Evolutionary conservation across 1,140 invertebrate species (phyloP).

Genomic region (Homalodisca vitripennis): DNA sequence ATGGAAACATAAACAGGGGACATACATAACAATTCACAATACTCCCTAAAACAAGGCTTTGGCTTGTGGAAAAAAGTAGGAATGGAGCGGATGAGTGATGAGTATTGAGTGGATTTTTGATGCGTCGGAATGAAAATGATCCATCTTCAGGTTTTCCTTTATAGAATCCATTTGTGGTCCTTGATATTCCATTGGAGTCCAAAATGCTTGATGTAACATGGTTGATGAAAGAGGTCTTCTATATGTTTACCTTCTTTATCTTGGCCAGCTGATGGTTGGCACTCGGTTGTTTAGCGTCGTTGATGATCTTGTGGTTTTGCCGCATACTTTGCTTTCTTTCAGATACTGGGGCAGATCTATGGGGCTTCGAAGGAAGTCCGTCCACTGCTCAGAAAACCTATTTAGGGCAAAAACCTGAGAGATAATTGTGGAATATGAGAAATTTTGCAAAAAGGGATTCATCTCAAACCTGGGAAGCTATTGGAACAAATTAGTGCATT

Average conservation of each 20-base stretch:
- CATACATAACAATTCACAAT: not conserved
- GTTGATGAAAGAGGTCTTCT: conserved; percentile 1
- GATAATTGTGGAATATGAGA: too few relatives aligned
- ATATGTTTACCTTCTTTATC: conserved; percentile 7
- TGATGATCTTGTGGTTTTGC: not conserved
- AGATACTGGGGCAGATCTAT: not conserved
- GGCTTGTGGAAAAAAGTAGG: too few relatives aligned
- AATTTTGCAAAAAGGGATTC: too few relatives aligned
- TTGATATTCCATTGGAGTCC: not conserved
- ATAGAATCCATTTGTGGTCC: not conserved
- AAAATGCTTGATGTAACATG: not conserved
- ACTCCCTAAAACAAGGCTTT: not conserved
- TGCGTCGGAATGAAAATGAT: too few relatives aligned
- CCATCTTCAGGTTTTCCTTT: not conserved
- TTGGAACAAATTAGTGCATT: too few relatives aligned
- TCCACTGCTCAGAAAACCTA: not conserved
- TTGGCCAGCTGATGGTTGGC: not conserved
- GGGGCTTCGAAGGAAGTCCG: not conserved
- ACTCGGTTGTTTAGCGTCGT: not conserved
- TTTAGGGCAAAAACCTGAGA: not conserved
- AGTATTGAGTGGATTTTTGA: too few relatives aligned
- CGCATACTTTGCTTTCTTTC: not conserved
- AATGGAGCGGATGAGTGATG: too few relatives aligned
- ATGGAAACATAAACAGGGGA: not conserved
- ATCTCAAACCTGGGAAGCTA: too few relatives aligned